A percentile compares a stretch with the other conserved stretches of the same genome.
phyloP scores from a whole-genome alignment of 2,888 invertebrate species.

The Clepsis dumicolana region DNA sequence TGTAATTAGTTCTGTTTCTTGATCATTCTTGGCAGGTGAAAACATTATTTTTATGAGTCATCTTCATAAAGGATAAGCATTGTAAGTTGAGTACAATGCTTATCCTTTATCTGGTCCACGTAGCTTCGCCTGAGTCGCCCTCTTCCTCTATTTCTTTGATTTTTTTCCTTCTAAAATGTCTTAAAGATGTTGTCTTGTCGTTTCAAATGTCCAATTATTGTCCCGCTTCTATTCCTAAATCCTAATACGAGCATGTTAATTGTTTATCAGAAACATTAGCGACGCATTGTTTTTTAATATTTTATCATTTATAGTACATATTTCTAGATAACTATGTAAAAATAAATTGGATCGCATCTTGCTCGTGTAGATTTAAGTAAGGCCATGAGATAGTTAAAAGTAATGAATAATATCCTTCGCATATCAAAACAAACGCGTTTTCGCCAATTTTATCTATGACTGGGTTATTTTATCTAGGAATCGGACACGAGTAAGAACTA shows the following conservation, averaged over 20 bases:
- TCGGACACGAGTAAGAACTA: constrained; percentile 17
- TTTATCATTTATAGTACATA: neutral
- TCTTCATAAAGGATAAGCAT: no score
- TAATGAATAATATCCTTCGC: constrained; percentile 1
- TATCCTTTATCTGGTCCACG: no score
- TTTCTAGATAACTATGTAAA: neutral
- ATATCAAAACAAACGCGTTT: neutral
- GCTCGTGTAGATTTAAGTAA: neutral
- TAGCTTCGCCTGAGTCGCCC: no score
- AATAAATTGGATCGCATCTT: neutral
- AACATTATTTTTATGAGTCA: neutral
- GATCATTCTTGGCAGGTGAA: neutral
- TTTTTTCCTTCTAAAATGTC: no score
- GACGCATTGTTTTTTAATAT: neutral
- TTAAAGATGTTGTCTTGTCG: no score
- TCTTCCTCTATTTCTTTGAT: no score
- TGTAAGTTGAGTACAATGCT: no score
- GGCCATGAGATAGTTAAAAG: neutral
- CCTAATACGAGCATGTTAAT: neutral
- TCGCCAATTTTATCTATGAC: constrained; percentile 4
- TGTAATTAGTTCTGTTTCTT: neutral
- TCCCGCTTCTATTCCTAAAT: no score
- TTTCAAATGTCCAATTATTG: no score
- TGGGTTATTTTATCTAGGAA: constrained; percentile 14
- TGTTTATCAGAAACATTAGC: neutral